These are phyloP conservation scores for Sciurus niger DNA, from an alignment of 2,113 vertebrate genomes.

Conservation along the genomic window DNA sequence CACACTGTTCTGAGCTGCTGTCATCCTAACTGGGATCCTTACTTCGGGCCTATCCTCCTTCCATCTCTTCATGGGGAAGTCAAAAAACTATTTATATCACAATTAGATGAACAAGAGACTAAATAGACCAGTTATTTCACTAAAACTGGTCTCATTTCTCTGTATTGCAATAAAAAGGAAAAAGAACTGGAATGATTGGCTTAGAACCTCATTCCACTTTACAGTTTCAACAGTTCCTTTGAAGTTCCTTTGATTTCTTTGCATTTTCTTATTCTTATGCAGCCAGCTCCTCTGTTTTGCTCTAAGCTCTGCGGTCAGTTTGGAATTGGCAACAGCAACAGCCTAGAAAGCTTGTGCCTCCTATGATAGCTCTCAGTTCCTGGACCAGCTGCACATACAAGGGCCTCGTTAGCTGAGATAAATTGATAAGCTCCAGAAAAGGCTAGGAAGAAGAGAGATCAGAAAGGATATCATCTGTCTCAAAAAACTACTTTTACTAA, in stretches of 20 bases:
- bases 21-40: neutral
- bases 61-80: neutral
- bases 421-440: neutral
- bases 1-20: neutral
- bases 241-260: neutral
- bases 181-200: neutral
- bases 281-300: neutral
- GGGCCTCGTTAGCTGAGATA: neutral
- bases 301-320: neutral
- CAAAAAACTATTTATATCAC: neutral
- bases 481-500: slow-evolving; percentile 17
- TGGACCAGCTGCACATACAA: neutral
- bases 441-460: neutral
- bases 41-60: neutral
- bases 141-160: slow-evolving; percentile 31
- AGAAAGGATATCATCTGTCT: neutral
- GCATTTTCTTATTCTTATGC: slow-evolving; percentile 21
- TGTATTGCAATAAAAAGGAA: neutral
- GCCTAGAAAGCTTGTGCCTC: neutral
- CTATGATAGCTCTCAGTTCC: neutral
- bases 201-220: slow-evolving; percentile 28
- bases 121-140: neutral
- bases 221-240: neutral
- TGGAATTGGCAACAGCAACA: neutral
- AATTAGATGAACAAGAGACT: neutral